A percentile compares a stretch with the other conserved stretches of the same genome.
These are phyloP conservation scores for Mandrillus leucophaeus DNA, from an alignment of 2,113 vertebrate species.

Conservation along the genomic window DNA sequence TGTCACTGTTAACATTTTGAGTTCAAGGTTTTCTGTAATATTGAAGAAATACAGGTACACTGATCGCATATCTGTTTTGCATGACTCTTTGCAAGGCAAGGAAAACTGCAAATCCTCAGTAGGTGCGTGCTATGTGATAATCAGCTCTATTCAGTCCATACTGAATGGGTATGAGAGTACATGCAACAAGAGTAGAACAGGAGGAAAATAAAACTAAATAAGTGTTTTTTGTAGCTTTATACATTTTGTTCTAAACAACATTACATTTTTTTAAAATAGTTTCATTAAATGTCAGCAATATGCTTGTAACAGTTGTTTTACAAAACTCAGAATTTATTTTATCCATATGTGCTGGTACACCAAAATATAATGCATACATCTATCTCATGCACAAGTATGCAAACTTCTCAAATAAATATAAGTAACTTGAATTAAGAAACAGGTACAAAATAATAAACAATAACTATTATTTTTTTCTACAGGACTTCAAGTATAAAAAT, in stretches of 20 bases:
- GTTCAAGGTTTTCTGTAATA: background rate
- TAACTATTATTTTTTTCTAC: background rate
- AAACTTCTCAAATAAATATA: background rate
- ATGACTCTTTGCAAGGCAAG: background rate
- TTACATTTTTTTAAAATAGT: background rate
- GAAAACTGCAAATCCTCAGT: background rate
- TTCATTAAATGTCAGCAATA: background rate
- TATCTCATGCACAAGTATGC: background rate
- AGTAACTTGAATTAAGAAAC: background rate
- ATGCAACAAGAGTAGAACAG: background rate
- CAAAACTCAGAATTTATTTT: background rate
- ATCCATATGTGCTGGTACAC: background rate
- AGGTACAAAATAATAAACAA: background rate
- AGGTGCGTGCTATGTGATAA: background rate
- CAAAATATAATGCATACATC: background rate
- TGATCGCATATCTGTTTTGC: background rate
- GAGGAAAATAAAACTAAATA: background rate
- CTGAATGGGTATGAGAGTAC: background rate
- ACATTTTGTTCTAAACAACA: background rate
- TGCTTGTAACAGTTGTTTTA: background rate
- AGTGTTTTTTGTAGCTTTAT: background rate
- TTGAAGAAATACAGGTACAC: background rate
- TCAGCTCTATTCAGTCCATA: background rate
- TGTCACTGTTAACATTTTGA: background rate
- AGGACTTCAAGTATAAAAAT: background rate